These are phyloP conservation scores for Lacerta bilineata DNA, from an alignment of 2,797 vertebrate species.

Conservation along the genomic window DNA sequence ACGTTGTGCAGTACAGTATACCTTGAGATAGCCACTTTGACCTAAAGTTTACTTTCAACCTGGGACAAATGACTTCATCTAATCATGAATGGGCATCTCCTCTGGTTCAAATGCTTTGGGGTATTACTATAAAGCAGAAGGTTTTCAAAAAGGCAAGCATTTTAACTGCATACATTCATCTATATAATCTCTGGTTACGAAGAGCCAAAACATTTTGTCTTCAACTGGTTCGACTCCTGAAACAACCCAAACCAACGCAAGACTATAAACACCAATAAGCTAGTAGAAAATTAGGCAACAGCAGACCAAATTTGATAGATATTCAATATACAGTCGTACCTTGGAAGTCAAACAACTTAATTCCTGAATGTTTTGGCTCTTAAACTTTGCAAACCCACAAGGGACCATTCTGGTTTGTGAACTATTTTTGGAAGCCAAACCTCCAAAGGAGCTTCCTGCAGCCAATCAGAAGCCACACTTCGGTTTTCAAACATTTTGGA, in stretches of 20 bases:
- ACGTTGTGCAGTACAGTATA: too few species aligned
- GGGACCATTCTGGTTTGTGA: too few species aligned
- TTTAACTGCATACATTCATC: neutral
- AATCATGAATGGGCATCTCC: too few species aligned
- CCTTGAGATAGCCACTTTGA: neutral
- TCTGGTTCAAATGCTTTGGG: neutral
- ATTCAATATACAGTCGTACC: too few species aligned
- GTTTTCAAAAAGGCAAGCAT: neutral
- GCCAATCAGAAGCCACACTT: too few species aligned
- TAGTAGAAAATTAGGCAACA: neutral
- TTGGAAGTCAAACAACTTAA: too few species aligned
- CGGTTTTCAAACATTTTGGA: too few species aligned
- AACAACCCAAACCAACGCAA: neutral
- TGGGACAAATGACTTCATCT: neutral
- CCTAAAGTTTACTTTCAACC: neutral
- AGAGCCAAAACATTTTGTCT: neutral
- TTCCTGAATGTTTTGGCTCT: too few species aligned
- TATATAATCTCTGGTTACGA: neutral
- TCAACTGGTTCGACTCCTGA: neutral
- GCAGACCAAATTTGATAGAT: neutral
- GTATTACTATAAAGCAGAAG: neutral
- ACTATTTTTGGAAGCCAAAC: too few species aligned
- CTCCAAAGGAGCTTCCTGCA: too few species aligned
- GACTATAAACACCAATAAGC: neutral
- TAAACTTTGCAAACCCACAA: too few species aligned